Evolutionary conservation across 2,113 vertebrate genomes (phyloP).

Genomic region (Macaca fascicularis): DNA sequence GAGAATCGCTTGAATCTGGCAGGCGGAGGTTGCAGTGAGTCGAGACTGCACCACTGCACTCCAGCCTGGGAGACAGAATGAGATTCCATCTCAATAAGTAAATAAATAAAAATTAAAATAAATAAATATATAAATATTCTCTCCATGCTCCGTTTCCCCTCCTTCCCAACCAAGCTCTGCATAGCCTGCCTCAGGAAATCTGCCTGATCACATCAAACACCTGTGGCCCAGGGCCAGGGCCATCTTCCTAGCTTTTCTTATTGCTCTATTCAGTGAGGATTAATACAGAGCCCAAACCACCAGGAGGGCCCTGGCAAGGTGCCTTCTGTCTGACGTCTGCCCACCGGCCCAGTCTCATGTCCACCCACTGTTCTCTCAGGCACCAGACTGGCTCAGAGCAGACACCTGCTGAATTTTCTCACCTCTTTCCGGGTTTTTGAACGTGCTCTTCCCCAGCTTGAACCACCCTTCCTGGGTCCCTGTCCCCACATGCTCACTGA

Average conservation of each 20-base stretch:
- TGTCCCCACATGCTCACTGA: not conserved
- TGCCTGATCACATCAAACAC: not conserved
- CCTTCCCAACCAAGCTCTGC: not conserved
- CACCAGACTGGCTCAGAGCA: not conserved
- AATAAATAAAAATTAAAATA: too few relatives aligned
- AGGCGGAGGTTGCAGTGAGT: too few relatives aligned
- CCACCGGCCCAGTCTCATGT: not conserved
- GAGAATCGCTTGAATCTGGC: too few relatives aligned
- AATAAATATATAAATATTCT: not conserved
- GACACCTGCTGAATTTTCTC: not conserved
- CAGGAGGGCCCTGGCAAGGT: not conserved
- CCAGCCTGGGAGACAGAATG: too few relatives aligned
- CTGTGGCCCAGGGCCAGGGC: not conserved
- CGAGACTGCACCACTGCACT: too few relatives aligned
- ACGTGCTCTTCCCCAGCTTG: not conserved
- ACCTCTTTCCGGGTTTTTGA: not conserved
- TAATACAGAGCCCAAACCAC: not conserved
- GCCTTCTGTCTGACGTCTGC: not conserved
- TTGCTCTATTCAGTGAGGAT: not conserved
- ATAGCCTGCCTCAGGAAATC: not conserved
- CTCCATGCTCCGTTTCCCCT: not conserved
- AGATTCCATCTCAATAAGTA: too few relatives aligned
- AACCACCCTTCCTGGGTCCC: not conserved
- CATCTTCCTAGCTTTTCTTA: not conserved
- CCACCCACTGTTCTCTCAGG: not conserved